phyloP scores from a whole-genome alignment of 2,797 vertebrate genomes.

The Podarcis siculus region DNA sequence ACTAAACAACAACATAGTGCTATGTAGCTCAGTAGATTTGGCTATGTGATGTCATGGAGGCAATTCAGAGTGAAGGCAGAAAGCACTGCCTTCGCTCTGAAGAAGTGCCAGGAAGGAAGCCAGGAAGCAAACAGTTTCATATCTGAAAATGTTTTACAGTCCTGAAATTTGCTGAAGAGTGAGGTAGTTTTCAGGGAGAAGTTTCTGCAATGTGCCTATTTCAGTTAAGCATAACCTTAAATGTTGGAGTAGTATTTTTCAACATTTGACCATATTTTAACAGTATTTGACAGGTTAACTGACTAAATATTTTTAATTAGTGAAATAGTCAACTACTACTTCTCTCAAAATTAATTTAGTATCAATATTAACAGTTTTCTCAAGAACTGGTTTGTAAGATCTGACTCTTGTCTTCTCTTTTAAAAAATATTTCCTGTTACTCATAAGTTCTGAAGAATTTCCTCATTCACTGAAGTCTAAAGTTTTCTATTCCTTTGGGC shows the following conservation, averaged over 20 bases:
- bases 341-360: not conserved
- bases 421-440: not conserved
- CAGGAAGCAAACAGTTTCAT: not conserved
- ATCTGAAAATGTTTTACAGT: not conserved
- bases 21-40: not conserved
- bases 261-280: not conserved
- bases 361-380: not conserved
- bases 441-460: not conserved
- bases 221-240: not conserved
- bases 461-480: not conserved
- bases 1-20: not conserved
- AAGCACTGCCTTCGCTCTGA: not conserved
- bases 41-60: too few species aligned
- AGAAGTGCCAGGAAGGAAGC: not conserved
- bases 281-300: not conserved
- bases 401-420: not conserved
- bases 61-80: not conserved
- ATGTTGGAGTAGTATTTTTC: not conserved
- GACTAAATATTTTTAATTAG: not conserved
- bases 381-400: conserved; percentile 19
- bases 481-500: conserved; percentile 27
- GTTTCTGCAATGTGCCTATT: not conserved
- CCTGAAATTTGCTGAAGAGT: not conserved
- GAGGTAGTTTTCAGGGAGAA: not conserved
- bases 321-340: not conserved